These are phyloP conservation scores for Otolemur crassicaudatus DNA, from an alignment of 2,797 vertebrate species.

Conservation along the genomic window DNA sequence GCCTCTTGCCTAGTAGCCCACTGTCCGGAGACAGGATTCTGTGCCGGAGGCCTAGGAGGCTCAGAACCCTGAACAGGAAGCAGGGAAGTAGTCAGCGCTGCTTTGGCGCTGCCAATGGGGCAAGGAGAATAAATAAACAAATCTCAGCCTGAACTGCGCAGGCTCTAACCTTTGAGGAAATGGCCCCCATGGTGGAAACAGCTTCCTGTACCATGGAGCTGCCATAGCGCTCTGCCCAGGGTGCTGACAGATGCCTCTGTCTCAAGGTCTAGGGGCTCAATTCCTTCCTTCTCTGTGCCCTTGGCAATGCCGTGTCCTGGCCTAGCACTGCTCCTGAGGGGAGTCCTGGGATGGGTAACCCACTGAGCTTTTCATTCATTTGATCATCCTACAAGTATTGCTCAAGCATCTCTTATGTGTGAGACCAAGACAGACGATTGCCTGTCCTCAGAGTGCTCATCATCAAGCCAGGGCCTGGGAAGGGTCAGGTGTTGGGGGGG, in stretches of 20 bases:
- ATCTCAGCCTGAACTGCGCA: not conserved
- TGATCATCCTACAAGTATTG: not conserved
- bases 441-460: not conserved
- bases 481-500: not conserved
- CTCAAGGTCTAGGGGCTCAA: too few species aligned
- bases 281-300: not conserved
- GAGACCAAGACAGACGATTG: not conserved
- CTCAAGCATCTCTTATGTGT: not conserved
- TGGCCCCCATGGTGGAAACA: not conserved
- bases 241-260: not conserved
- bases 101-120: conserved; percentile 37
- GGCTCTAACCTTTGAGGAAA: conserved; percentile 25
- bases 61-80: conserved; percentile 37
- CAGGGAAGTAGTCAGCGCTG: not conserved
- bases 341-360: not conserved
- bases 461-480: not conserved
- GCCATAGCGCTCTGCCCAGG: too few species aligned
- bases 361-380: not conserved
- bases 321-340: not conserved
- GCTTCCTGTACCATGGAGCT: conserved; percentile 6
- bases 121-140: conserved; percentile 64
- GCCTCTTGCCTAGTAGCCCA: conserved; percentile 11
- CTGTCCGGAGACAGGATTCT: conserved; percentile 35
- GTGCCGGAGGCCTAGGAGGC: not conserved
- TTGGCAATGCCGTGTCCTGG: not conserved